These are phyloP conservation scores for Hippocampus mohnikei DNA, from an alignment of 2,113 vertebrate species.

Conservation along the genomic window DNA sequence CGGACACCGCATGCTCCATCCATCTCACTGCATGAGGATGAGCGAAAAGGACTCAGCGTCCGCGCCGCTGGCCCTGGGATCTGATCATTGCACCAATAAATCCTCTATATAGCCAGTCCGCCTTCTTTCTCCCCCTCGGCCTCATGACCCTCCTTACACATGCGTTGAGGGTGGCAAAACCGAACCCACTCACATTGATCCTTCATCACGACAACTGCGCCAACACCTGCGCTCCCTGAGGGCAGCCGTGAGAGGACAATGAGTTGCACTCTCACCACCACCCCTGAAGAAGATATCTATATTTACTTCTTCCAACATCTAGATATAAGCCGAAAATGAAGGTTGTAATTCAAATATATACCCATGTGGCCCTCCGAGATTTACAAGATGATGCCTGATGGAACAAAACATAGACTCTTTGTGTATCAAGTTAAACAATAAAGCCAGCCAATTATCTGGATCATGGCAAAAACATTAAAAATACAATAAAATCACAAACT, in stretches of 20 bases:
- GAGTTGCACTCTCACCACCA: background rate
- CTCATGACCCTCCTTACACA: slow-evolving; percentile 7
- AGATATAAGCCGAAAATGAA: slow-evolving; percentile 9
- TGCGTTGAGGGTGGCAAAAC: slow-evolving; percentile 27
- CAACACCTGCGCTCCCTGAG: slow-evolving; percentile 35
- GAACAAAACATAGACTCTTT: slow-evolving; percentile 5
- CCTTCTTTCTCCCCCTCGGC: background rate
- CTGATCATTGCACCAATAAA: slow-evolving; percentile 69
- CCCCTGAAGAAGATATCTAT: background rate
- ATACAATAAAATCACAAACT: background rate
- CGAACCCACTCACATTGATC: slow-evolving; percentile 20
- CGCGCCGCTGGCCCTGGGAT: slow-evolving; percentile 54
- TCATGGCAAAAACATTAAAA: background rate
- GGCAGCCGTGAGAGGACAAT: slow-evolving; percentile 31
- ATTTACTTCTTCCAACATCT: slow-evolving; percentile 22
- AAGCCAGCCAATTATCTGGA: slow-evolving; percentile 3
- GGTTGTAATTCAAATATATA: slow-evolving; percentile 10
- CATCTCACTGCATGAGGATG: slow-evolving; percentile 60
- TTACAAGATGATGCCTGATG: slow-evolving; percentile 44
- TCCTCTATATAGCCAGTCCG: slow-evolving; percentile 38
- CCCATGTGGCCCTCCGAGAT: slow-evolving; percentile 18
- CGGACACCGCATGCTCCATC: slow-evolving; percentile 53
- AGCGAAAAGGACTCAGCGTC: slow-evolving; percentile 61
- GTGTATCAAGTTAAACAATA: slow-evolving; percentile 31
- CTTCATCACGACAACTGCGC: slow-evolving; percentile 30